Base-by-base conservation (phyloP, 2,888 invertebrate species). In the Leptothorax acervorum region DNA sequence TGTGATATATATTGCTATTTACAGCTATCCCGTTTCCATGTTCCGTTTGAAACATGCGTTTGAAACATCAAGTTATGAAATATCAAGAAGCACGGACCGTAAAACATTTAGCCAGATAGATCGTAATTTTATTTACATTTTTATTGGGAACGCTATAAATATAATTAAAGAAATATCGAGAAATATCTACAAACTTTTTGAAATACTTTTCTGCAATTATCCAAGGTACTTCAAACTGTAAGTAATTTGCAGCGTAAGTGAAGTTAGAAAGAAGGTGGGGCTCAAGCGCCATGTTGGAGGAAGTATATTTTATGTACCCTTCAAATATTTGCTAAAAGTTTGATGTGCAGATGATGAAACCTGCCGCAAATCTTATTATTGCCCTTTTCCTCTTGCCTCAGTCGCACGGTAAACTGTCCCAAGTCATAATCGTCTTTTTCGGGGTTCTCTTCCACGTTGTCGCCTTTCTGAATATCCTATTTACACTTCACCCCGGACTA, bases 321-420 rank as follows among this genome's bases (percentile, higher is more conserved):
- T 66, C 42, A 78, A 78, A 78, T 78, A 78, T 78, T 78, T 66
- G 42, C 42, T 55, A n/a, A 66, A 66, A 78, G 53, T 53, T 78
- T 48, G 66, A 55, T 66, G 53, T 55, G 31, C 66, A 55, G 53
- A 28, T 66, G 42, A 78, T 66, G 42, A 66, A 55, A 66, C 53
- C 42, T 42, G 28, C 42, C 8, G 66, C 68, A 66, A 57, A 78
- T 78, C 42, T 78, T 42, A 78, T 78, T 66, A 78, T 66, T 66
- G 31, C 42, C n/a, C 66, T 55, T 55, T 66, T 39, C 28, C n/a
- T 23, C 3, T 18, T 18, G 74, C 23, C 39, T 5, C 35, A 9
- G 35, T 15, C 28, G 39, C 48, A 39, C 28, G 42, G 53, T 55
- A 66, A 42, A 78, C 55, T 65, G 65, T 66, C 42, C 39, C 42